A percentile compares a stretch with the other conserved stretches of the same genome.
Evolutionary conservation across 2,113 vertebrate genomes (phyloP).

Genomic region (Stictonetta naevosa): DNA sequence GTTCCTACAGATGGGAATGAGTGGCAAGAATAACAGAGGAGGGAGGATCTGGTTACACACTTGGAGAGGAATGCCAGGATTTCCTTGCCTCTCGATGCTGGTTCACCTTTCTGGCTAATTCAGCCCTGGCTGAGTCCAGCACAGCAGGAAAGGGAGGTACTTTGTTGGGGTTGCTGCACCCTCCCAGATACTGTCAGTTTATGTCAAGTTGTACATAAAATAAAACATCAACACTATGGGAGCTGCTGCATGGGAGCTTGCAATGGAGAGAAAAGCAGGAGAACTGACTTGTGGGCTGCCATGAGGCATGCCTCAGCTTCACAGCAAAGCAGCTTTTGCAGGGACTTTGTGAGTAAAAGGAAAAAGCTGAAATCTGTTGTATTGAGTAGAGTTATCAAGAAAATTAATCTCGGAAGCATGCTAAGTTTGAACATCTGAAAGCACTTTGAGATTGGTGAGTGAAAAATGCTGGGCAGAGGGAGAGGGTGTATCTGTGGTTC

Average conservation of each 20-base stretch:
- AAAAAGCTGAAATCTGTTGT: neutral
- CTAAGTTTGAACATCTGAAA: constrained; percentile 37
- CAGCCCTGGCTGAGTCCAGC: neutral
- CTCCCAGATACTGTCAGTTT: neutral
- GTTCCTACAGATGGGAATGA: neutral
- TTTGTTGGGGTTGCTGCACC: neutral
- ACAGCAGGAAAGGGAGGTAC: neutral
- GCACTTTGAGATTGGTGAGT: constrained; percentile 43
- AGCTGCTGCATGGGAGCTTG: neutral
- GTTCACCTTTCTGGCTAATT: neutral
- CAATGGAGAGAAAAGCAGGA: neutral
- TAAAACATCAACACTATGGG: neutral
- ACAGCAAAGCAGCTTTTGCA: constrained; percentile 7
- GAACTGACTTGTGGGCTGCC: neutral
- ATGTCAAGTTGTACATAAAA: neutral
- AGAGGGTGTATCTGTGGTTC: constrained; percentile 37
- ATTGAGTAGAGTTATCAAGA: constrained; percentile 14
- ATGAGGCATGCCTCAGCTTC: neutral
- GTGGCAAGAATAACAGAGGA: constrained; percentile 10
- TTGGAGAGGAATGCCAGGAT: constrained; percentile 24
- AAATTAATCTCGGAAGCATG: neutral
- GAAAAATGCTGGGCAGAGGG: constrained; percentile 28
- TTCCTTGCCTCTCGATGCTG: neutral
- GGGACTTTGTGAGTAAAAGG: neutral
- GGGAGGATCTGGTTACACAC: constrained; percentile 8